Conservation (phyloP, 2,888 invertebrate genomes). For the Marasmarcha lunaedactyla region DNA sequence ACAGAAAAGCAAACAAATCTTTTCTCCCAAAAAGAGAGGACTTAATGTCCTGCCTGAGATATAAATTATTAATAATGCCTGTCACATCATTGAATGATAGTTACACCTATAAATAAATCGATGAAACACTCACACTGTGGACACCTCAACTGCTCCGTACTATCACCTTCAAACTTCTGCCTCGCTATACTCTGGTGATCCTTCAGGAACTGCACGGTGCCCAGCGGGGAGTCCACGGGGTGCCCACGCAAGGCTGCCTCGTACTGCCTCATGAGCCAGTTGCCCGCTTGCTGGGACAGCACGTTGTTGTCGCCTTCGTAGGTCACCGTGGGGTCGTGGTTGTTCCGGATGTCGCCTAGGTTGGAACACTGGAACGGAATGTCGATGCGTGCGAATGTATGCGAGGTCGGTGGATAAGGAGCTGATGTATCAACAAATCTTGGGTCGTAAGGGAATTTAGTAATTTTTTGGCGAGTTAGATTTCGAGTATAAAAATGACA, state of each 20-base stretch:
- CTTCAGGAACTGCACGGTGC: constrained; percentile 76
- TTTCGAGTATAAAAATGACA: no score
- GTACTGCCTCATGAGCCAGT: constrained; percentile 84
- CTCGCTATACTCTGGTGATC: constrained; percentile 20
- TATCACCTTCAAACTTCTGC: constrained; percentile 24
- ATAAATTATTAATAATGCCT: no score
- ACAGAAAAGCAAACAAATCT: no score
- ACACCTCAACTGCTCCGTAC: constrained; percentile 32
- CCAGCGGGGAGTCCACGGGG: constrained; percentile 74
- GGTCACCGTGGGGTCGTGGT: constrained; percentile 91
- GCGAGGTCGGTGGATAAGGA: no score
- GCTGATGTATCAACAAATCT: no score
- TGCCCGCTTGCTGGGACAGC: constrained; percentile 88
- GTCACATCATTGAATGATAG: no score
- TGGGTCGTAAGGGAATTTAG: no score
- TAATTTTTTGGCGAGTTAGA: no score
- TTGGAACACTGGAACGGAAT: constrained; percentile 75
- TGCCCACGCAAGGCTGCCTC: constrained; percentile 46
- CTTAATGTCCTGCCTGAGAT: no score
- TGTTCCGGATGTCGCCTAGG: constrained; percentile 85
- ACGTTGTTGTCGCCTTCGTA: constrained; percentile 97
- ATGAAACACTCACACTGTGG: constrained; percentile 37
- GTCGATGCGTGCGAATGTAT: no score
- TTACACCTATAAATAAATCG: not conserved
- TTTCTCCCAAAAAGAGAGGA: no score